phyloP scores from a whole-genome alignment of 2,888 invertebrate genomes.

The Glaucopsyche alexis region DNA sequence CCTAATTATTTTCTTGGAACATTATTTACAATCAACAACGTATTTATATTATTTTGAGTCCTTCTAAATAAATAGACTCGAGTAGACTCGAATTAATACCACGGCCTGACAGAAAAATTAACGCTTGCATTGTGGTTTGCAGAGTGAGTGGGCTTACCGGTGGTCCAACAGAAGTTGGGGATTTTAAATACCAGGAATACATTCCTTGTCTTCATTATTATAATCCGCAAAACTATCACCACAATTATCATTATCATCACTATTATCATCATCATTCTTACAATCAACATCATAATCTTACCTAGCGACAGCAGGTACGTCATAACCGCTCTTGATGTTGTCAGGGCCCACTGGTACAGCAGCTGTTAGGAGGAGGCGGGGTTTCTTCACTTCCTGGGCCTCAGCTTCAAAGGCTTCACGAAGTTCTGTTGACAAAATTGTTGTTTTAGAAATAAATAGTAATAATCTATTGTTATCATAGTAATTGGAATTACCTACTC shows the following conservation, averaged over 20 bases:
- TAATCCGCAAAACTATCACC: background rate
- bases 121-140: too few species aligned
- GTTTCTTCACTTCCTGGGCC: slow-evolving; percentile 92
- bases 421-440: slow-evolving; percentile 80
- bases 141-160: too few species aligned
- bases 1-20: too few species aligned
- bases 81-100: too few species aligned
- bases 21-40: too few species aligned
- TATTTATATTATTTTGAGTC: too few species aligned
- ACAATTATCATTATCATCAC: background rate
- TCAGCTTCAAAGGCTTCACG: slow-evolving; percentile 96
- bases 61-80: too few species aligned
- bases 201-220: background rate
- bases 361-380: slow-evolving; percentile 90
- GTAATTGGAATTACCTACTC: background rate
- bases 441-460: background rate
- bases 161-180: too few species aligned
- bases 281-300: slow-evolving; percentile 47
- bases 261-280: background rate
- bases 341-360: slow-evolving; percentile 97
- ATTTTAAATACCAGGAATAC: too few species aligned
- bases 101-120: too few species aligned
- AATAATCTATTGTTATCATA: too few species aligned
- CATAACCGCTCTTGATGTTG: slow-evolving; percentile 94
- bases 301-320: slow-evolving; percentile 94